Conservation (phyloP, 2,797 vertebrate genomes). For the Amniataba percoides region DNA sequence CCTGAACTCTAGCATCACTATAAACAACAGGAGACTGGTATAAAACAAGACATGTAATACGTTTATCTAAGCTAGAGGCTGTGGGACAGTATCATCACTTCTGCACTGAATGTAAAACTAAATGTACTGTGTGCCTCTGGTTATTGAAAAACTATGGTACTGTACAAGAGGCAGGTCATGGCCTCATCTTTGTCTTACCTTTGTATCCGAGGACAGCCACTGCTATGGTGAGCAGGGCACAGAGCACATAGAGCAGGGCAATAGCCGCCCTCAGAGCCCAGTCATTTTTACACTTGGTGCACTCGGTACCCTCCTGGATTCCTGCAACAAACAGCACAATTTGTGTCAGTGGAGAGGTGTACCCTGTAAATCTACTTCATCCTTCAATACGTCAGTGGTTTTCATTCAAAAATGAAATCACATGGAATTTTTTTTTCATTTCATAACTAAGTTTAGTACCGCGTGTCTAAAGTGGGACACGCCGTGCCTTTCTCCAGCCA, state of each 20-base stretch:
- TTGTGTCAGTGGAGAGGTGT: not conserved
- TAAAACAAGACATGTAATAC: not conserved
- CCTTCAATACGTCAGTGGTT: constrained; percentile 10
- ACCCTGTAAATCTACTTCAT: constrained; percentile 2
- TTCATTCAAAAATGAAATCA: constrained; percentile 52
- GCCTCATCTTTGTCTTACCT: constrained; percentile 83
- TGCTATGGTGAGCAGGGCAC: constrained; percentile 94
- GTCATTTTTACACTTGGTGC: constrained; percentile 98
- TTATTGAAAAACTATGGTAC: not conserved
- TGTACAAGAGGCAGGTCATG: not conserved
- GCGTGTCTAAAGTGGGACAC: constrained; percentile 50
- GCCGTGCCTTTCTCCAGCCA: constrained; percentile 62
- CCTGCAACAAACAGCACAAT: constrained; percentile 86
- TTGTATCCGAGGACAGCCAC: constrained; percentile 98
- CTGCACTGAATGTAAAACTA: not conserved
- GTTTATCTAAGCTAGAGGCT: not conserved
- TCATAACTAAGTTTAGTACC: constrained; percentile 52
- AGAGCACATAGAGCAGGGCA: constrained; percentile 94
- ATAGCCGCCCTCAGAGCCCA: constrained; percentile 96
- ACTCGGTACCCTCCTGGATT: constrained; percentile 97
- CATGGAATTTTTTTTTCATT: constrained; percentile 38
- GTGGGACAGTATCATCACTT: not conserved
- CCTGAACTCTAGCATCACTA: no score
- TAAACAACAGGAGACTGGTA: no score
- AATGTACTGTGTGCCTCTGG: not conserved